Evolutionary conservation across 1,140 invertebrate genomes (phyloP), one percentile per base, ranked within the genome.

Genomic region (Tetragonula clypearis): DNA sequence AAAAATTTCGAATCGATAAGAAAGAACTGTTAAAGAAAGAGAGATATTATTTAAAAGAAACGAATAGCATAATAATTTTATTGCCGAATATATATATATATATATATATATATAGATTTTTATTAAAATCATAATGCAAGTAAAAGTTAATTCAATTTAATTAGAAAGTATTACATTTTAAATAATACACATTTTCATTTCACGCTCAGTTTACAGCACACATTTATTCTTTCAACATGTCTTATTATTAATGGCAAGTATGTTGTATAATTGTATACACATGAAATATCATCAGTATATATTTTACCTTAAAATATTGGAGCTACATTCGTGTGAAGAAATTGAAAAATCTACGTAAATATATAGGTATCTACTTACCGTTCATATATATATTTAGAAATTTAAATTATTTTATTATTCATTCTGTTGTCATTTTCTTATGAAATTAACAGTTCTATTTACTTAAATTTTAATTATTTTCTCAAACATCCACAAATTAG

Each of bases 1-100:
- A 84, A 1, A 79, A 73, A 79, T 12, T 84, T 71, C 9, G 21
- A 56, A 84, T 79, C 69, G 53, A 73, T 80, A 49, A 65, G 4
- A 8, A n/a, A 56, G 23, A 49, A 60, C 30, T 75, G 1, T 49
- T 49, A 23, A 53, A 53, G 15, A 53, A n/a, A 19, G 4, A 26
- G 41, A 56, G 14, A 41, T 23, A 30, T 30, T 26, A 14, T 71
- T 5, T 8, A 41, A 41, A 41, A 49, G 8, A 49, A 49, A 49
- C 41, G 41, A 49, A 8, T 49, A 8, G 8, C 6, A 49, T 49
- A 49, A 49, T 49, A 49, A 49, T 49, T 49, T 30, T 49, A 49
- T 49, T 49, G 41, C 41, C 41, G 8, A 49, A 49, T 9, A 49
- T 41, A 41, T 49, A 9, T 49, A 30, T 30, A 30, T 30, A 30